Percentiles rank a stretch among this genome's conserved stretches.
These are phyloP conservation scores for Bombus vancouverensis DNA, from an alignment of 1,140 invertebrate genomes.

Conservation along the genomic window DNA sequence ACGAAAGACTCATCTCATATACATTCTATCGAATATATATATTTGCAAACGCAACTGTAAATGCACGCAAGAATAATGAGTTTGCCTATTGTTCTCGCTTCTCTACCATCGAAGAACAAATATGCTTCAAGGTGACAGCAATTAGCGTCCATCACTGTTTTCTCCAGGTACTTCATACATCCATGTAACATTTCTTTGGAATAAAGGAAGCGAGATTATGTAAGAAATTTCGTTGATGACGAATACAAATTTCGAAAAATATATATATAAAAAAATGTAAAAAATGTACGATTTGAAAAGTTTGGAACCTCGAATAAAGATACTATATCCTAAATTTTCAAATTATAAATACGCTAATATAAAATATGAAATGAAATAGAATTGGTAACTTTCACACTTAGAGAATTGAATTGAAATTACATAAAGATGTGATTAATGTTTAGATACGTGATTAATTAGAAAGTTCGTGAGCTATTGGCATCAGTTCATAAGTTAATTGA, in stretches of 20 bases:
- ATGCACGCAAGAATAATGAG: neutral
- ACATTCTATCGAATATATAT: no score
- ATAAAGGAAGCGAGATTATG: neutral
- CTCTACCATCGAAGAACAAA: neutral
- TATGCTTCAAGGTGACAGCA: neutral
- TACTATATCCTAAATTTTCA: neutral
- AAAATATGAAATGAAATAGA: neutral
- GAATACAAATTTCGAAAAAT: neutral
- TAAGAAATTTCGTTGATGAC: neutral
- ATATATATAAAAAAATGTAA: no score
- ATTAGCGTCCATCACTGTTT: neutral
- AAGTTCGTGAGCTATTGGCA: neutral
- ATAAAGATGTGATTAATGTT: neutral
- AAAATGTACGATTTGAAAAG: neutral
- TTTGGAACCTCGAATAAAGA: neutral
- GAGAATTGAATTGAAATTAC: neutral
- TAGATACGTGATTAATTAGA: neutral
- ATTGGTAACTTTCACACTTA: neutral
- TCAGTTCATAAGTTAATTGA: neutral
- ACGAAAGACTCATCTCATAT: no score
- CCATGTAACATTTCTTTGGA: neutral
- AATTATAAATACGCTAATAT: neutral
- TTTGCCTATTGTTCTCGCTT: slow-evolving; percentile 15
- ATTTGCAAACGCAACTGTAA: slow-evolving; percentile 1
- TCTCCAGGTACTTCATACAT: neutral